These are phyloP conservation scores for Vireo altiloquus DNA, from an alignment of 2,113 vertebrate species.

Conservation along the genomic window DNA sequence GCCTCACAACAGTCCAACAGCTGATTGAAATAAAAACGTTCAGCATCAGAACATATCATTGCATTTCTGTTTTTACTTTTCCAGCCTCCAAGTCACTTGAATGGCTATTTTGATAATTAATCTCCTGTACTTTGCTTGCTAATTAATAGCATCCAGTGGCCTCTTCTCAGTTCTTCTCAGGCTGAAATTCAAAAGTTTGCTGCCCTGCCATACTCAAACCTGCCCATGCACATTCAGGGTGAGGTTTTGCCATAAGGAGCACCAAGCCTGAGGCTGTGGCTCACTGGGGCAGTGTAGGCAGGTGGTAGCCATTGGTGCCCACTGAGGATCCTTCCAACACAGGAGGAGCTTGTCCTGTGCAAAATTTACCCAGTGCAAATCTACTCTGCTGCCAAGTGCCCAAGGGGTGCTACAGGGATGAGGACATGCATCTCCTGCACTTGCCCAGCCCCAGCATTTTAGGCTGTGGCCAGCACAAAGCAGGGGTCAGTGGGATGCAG, in stretches of 20 bases:
- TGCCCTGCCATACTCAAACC: background rate
- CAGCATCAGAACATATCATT: background rate
- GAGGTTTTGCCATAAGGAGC: background rate
- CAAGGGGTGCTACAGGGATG: background rate
- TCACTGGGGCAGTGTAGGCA: background rate
- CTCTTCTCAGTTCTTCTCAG: background rate
- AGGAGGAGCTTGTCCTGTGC: background rate
- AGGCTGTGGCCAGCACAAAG: background rate
- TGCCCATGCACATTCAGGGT: rapidly evolving
- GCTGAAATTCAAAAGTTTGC: background rate
- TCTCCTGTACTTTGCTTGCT: background rate
- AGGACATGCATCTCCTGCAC: background rate
- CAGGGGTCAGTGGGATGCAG: rapidly evolving
- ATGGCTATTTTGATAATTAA: background rate
- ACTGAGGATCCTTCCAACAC: background rate
- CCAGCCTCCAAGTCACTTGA: background rate
- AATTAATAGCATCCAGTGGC: background rate
- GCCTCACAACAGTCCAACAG: background rate
- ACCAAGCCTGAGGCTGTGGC: background rate
- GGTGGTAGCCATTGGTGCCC: background rate
- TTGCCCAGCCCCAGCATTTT: background rate
- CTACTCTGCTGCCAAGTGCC: rapidly evolving
- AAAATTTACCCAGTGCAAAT: background rate
- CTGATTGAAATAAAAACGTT: background rate
- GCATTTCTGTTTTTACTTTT: background rate